Evolutionary conservation across 1,140 invertebrate species (phyloP).

Genomic region (Platyscapa corneri): DNA sequence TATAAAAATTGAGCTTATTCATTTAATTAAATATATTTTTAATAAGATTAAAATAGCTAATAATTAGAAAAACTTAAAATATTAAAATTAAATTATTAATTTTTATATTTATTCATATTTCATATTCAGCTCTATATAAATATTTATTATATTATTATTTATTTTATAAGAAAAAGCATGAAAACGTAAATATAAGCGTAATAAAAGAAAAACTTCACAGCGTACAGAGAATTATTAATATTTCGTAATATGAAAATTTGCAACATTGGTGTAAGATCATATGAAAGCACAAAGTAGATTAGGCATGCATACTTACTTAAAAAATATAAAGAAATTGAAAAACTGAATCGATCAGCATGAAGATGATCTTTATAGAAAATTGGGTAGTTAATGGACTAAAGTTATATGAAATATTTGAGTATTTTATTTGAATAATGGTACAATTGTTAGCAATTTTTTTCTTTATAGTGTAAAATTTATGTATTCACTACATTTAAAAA

Average conservation of each 20-base stretch:
- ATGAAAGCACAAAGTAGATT: not conserved
- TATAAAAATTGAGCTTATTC: too few species aligned
- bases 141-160: too few species aligned
- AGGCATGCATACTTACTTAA: not conserved
- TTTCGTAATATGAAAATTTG: not conserved
- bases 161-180: too few species aligned
- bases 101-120: too few species aligned
- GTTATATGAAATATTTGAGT: not conserved
- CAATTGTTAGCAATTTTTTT: not conserved
- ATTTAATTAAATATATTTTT: too few species aligned
- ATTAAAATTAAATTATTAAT: too few species aligned
- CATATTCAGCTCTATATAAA: too few species aligned
- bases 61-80: too few species aligned
- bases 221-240: not conserved
- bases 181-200: too few species aligned
- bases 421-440: not conserved
- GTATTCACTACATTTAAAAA: slow-evolving; percentile 3
- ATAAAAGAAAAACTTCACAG: too few species aligned
- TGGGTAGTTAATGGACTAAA: not conserved
- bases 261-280: not conserved
- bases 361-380: not conserved
- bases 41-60: too few species aligned
- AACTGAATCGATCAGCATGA: not conserved
- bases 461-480: not conserved
- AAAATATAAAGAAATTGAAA: not conserved